Evolutionary conservation across 2,888 invertebrate species (phyloP), one percentile per base, ranked within the genome.

Genomic region (Epistrophe eligans): DNA sequence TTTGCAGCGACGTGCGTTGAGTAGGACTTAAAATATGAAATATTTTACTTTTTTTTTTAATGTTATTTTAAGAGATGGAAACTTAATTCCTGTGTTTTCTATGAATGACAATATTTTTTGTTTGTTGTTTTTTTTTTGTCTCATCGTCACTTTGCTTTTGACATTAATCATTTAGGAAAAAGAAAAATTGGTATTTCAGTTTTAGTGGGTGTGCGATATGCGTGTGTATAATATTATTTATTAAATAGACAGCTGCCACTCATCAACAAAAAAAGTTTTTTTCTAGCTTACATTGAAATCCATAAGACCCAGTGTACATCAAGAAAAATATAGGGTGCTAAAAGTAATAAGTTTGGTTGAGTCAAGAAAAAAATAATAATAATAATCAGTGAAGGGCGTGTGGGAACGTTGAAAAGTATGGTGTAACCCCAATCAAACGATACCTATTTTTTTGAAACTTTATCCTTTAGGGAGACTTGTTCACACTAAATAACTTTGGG

Each of bases 161-260:
- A 38, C 52, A 67, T 67, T 48, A 32, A 48, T 66, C 66, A 48
- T 48, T 48, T 48, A 48, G 48, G 28, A n/a, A 28, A 11, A 48
- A 66, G 17, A 66, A 35, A 28, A 45, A 45, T 64, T 64, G 43
- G 0, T 35, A 8, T 66, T 17, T 48, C 24, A 28, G 9, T 62
- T 43, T n/a, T 15, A 40, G 28, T 45, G 64, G 48, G 13, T 45
- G 32, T 4, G 24, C 8, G 2, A 15, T 40, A 7, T 43, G 24
- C 19, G 24, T 62, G 24, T 11, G 19, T 17, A 32, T n/a, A 66
- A 17, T 17, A 32, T 45, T 45, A 24, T 66, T 48, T 66, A 48
- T 48, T 48, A 48, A 66, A 17, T 17, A 66, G 66, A 64, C 66
- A 66, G 66, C 45, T 66, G 48, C 48, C 48, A 66, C 17, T 66